These are phyloP conservation scores for Rissa tridactyla DNA, from an alignment of 2,113 vertebrate genomes.

Conservation along the genomic window DNA sequence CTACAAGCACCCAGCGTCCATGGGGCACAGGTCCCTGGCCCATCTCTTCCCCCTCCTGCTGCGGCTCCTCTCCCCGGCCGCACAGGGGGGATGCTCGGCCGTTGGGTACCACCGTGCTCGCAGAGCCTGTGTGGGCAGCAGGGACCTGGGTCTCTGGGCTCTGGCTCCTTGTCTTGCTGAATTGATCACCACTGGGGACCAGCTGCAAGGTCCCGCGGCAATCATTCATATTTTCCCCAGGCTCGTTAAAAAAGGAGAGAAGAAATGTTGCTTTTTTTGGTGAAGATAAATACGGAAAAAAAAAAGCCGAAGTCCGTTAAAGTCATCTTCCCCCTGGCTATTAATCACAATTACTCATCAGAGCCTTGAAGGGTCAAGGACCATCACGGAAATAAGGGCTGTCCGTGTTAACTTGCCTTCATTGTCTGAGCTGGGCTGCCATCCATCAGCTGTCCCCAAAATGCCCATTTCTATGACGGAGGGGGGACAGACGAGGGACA, in stretches of 20 bases:
- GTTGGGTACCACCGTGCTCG: accelerated
- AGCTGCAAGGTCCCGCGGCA: background rate
- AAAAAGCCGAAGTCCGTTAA: background rate
- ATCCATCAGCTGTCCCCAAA: background rate
- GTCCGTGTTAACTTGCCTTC: background rate
- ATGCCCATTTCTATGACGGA: background rate
- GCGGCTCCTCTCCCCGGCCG: background rate
- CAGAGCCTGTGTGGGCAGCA: accelerated
- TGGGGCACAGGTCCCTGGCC: background rate
- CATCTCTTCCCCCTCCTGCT: too few species aligned
- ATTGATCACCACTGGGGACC: background rate
- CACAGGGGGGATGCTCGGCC: background rate
- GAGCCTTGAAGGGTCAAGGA: background rate
- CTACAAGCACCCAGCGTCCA: background rate
- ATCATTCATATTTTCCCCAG: too few species aligned
- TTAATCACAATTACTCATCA: background rate
- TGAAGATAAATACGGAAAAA: background rate
- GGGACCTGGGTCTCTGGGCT: background rate
- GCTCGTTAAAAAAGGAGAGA: background rate
- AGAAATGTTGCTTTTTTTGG: background rate
- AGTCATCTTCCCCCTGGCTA: background rate
- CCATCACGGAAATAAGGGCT: background rate
- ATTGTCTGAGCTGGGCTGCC: background rate
- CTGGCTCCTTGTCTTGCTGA: background rate
- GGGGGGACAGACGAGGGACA: background rate